Evolutionary conservation across 2,797 vertebrate genomes (phyloP).

Genomic region (Hylomyscus alleni): DNA sequence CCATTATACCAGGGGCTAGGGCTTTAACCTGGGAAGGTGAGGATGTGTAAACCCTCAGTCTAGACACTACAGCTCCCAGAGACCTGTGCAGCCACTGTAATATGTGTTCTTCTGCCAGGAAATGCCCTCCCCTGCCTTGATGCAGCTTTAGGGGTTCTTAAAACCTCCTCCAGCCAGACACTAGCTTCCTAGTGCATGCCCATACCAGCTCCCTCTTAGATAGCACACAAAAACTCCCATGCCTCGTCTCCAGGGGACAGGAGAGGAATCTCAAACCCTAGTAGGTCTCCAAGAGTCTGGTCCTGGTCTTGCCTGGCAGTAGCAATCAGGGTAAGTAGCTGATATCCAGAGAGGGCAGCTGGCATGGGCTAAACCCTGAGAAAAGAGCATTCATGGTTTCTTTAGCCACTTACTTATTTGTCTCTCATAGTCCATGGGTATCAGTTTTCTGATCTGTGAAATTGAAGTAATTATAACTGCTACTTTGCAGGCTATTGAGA

Average conservation of each 20-base stretch:
- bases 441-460: slow-evolving; percentile 65
- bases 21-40: neutral
- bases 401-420: slow-evolving; percentile 20
- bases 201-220: accelerated
- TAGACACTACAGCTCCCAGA: neutral
- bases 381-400: neutral
- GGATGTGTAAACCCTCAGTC: neutral
- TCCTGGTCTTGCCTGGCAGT: neutral
- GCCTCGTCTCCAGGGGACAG: accelerated
- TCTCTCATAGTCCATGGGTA: neutral
- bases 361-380: neutral
- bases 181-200: neutral
- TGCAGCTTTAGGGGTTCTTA: neutral
- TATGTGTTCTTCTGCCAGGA: neutral
- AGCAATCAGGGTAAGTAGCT: neutral
- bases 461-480: slow-evolving; percentile 65
- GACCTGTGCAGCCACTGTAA: neutral
- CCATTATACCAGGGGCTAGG: neutral
- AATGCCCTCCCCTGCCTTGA: neutral
- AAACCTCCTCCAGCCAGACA: neutral
- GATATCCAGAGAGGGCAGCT: neutral
- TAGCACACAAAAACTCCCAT: neutral
- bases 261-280: neutral
- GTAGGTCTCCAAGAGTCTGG: neutral
- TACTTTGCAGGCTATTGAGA: slow-evolving; percentile 61